A percentile compares a stretch with the other conserved stretches of the same genome.
Evolutionary conservation across 2,888 invertebrate genomes (phyloP).

Genomic region (Flabesymbios commensalis): DNA sequence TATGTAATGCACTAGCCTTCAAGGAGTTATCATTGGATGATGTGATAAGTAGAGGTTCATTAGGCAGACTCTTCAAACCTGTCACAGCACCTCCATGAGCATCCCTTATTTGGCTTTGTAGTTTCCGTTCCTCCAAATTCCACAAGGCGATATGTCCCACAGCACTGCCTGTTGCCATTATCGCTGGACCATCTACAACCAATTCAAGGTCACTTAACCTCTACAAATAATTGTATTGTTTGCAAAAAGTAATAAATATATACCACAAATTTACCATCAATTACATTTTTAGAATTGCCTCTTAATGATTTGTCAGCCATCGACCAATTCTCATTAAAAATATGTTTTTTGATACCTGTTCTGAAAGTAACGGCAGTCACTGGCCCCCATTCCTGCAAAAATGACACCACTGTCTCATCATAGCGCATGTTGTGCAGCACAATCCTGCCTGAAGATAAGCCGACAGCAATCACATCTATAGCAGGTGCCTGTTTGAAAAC

Average conservation of each 20-base stretch:
- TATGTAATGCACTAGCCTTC: too few relatives aligned
- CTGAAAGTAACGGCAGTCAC: conserved; percentile 85
- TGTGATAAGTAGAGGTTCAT: conserved; percentile 87
- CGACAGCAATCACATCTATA: conserved; percentile 87
- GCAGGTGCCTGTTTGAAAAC: conserved; percentile 74
- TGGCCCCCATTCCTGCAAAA: conserved; percentile 89
- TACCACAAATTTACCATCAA: too few relatives aligned
- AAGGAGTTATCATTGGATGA: conserved; percentile 92
- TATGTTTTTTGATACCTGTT: too few relatives aligned
- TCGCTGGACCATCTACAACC: conserved; percentile 75
- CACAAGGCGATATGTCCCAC: conserved; percentile 89
- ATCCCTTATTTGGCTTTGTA: conserved; percentile 77
- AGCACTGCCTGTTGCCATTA: conserved; percentile 83
- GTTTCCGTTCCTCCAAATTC: conserved; percentile 73
- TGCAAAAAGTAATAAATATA: too few relatives aligned
- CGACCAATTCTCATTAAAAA: too few relatives aligned
- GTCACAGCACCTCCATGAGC: conserved; percentile 77
- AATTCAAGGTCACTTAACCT: too few relatives aligned
- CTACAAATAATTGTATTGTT: too few relatives aligned
- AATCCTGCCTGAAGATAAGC: conserved; percentile 80
- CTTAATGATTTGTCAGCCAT: too few relatives aligned
- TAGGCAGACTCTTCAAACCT: conserved; percentile 81
- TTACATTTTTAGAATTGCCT: too few relatives aligned
- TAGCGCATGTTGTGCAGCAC: conserved; percentile 84
- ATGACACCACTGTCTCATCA: conserved; percentile 81